phyloP scores from a whole-genome alignment of 1,140 invertebrate genomes.

The Phortica variegata region DNA sequence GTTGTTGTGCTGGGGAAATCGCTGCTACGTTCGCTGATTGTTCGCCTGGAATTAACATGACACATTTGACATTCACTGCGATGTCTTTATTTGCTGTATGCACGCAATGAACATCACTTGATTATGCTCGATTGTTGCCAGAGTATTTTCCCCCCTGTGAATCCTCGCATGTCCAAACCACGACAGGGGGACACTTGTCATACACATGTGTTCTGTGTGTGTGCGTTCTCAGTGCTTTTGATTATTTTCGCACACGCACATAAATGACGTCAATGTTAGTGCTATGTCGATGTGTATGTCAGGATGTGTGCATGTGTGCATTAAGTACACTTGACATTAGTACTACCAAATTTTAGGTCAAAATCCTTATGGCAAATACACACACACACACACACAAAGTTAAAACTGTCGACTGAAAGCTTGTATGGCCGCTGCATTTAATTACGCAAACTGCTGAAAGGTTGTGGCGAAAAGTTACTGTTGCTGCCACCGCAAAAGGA shows the following conservation, averaged over 20 bases:
- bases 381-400: slow-evolving; percentile 21
- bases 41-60: slow-evolving; percentile 48
- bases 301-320: slow-evolving; percentile 22
- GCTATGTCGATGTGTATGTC: no score
- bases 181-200: no score
- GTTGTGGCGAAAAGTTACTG: not conserved
- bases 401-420: slow-evolving; percentile 26
- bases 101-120: slow-evolving; percentile 51
- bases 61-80: slow-evolving; percentile 35
- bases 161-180: slow-evolving; percentile 16
- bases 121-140: slow-evolving; percentile 43
- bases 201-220: slow-evolving; percentile 5
- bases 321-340: slow-evolving; percentile 46
- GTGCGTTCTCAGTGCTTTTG: no score
- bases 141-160: slow-evolving; percentile 20
- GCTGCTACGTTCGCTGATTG: slow-evolving; percentile 29
- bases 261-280: slow-evolving; percentile 20
- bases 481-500: slow-evolving; percentile 17
- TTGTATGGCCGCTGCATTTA: slow-evolving; percentile 37
- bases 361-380: slow-evolving; percentile 32
- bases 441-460: slow-evolving; percentile 36
- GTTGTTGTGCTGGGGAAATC: no score
- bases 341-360: slow-evolving; percentile 41
- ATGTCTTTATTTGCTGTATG: slow-evolving; percentile 35
- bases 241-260: slow-evolving; percentile 44